phyloP scores from a whole-genome alignment of 2,888 invertebrate species.

The Drosophila rellima region DNA sequence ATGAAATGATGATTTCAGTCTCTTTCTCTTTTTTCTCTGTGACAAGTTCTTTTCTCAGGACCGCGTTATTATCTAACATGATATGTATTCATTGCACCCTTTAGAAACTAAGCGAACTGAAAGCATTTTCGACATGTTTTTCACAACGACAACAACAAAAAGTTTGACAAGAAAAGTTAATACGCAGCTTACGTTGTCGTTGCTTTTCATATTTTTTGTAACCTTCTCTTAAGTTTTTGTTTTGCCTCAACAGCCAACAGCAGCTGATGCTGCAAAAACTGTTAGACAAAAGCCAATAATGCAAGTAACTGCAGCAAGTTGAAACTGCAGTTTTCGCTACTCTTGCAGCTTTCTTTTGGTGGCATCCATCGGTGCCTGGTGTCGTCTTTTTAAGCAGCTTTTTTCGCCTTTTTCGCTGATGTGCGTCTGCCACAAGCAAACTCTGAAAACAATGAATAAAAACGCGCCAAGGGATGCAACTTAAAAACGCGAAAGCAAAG shows the following conservation, averaged over 20 bases:
- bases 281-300: constrained; percentile 50
- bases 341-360: constrained; percentile 14
- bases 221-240: constrained; percentile 19
- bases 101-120: constrained; percentile 20
- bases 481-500: constrained; percentile 32
- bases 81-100: constrained; percentile 17
- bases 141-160: constrained; percentile 28
- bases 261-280: constrained; percentile 23
- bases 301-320: constrained; percentile 39
- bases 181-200: constrained; percentile 46
- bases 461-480: constrained; percentile 29
- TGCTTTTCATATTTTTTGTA: constrained; percentile 14
- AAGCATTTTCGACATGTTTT: constrained; percentile 47
- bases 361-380: constrained; percentile 14
- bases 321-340: constrained; percentile 8
- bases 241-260: constrained; percentile 7
- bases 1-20: constrained; percentile 16
- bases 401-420: constrained; percentile 4
- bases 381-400: constrained; percentile 17
- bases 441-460: constrained; percentile 38
- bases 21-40: background rate
- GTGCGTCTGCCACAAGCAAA: constrained; percentile 30
- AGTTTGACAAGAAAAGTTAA: constrained; percentile 57
- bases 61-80: constrained; percentile 26
- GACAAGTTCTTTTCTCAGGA: constrained; percentile 11